These are phyloP conservation scores for Lycophotia porphyrea DNA, from an alignment of 2,888 invertebrate species.

Conservation along the genomic window DNA sequence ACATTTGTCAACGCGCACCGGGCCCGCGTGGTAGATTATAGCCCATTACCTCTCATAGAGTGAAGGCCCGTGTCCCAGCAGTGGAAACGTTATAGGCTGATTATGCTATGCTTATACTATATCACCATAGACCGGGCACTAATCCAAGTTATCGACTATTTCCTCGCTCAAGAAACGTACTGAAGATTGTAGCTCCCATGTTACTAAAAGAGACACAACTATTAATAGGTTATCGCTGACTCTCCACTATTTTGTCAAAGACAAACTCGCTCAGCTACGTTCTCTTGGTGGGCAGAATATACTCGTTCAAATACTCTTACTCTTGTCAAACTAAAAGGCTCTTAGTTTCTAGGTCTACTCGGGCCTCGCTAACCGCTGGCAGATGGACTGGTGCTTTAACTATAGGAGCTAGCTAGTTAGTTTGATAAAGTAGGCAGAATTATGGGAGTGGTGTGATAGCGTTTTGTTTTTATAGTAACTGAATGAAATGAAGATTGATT, in stretches of 20 bases:
- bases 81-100: no score
- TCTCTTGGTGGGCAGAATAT: neutral
- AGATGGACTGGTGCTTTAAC: neutral
- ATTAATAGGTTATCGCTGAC: no score
- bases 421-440: conserved; percentile 20
- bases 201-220: no score
- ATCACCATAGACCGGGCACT: neutral
- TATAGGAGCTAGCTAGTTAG: conserved; percentile 20
- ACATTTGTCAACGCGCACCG: no score
- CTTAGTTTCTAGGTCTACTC: neutral
- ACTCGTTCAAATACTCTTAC: neutral
- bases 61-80: no score
- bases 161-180: neutral
- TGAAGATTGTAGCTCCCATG: neutral
- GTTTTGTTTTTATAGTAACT: conserved; percentile 14
- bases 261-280: neutral
- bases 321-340: neutral
- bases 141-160: neutral
- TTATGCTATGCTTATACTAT: no score
- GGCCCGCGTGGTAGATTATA: no score
- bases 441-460: conserved; percentile 5
- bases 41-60: no score
- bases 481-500: neutral
- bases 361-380: neutral
- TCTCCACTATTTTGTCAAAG: neutral